Evolutionary conservation across 2,888 invertebrate species (phyloP).

Genomic region (Orthosia gothica): DNA sequence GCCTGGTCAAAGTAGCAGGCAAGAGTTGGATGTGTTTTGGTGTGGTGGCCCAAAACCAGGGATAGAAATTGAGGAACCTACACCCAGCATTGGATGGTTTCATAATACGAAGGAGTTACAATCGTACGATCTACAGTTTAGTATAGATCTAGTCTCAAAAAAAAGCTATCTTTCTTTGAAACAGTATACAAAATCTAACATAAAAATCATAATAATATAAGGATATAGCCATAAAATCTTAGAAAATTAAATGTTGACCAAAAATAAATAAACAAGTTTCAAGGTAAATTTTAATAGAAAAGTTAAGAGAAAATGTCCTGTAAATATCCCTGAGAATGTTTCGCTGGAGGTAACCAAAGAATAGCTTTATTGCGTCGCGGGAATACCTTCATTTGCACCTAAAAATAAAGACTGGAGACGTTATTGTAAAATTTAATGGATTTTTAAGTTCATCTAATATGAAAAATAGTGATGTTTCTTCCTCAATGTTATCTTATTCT

Average conservation of each 20-base stretch:
- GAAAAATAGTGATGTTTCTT: conserved; percentile 8
- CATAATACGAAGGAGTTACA: neutral
- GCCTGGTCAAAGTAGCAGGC: neutral
- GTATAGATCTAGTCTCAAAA: neutral
- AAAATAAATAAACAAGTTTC: conserved; percentile 23
- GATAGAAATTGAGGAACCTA: neutral
- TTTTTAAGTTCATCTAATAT: conserved; percentile 44
- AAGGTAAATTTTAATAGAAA: conserved; percentile 38
- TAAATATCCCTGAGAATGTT: conserved; percentile 42
- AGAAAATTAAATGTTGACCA: conserved; percentile 10
- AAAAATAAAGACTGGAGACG: conserved; percentile 58
- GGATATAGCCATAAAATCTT: conserved; percentile 1
- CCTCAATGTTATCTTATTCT: neutral
- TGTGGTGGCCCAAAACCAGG: neutral
- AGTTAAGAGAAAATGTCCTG: conserved; percentile 26
- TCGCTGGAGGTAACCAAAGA: conserved; percentile 28
- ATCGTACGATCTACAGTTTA: neutral
- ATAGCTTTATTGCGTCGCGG: conserved; percentile 44
- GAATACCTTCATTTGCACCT: conserved; percentile 56
- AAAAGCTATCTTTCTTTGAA: too few species aligned
- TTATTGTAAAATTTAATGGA: conserved; percentile 48
- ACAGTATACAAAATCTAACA: neutral
- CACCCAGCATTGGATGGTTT: neutral
- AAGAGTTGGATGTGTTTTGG: neutral
- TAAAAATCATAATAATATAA: conserved; percentile 3